Percentiles rank a stretch among this genome's conserved stretches.
Evolutionary conservation across 2,797 vertebrate genomes (phyloP).

Genomic region (Smutsia gigantea): DNA sequence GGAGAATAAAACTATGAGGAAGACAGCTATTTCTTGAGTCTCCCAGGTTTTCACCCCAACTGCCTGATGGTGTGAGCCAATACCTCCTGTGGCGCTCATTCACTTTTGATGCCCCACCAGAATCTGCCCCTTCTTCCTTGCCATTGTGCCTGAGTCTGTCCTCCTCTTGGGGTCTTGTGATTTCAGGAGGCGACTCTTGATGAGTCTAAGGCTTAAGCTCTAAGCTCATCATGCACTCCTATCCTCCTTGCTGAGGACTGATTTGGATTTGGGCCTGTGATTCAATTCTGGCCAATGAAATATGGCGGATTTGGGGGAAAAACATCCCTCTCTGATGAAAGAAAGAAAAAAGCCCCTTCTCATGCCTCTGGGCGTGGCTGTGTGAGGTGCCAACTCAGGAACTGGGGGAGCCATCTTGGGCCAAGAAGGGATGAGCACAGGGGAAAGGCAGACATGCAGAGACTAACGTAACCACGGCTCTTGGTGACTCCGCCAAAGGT

Average conservation of each 20-base stretch:
- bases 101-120: no score
- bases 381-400: not conserved
- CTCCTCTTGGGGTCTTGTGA: not conserved
- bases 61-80: not conserved
- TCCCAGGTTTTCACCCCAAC: not conserved
- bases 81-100: accelerated
- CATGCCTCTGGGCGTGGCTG: not conserved
- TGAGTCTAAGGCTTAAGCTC: not conserved
- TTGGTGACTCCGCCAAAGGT: not conserved
- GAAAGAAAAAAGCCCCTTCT: not conserved
- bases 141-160: not conserved
- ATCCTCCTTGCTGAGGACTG: not conserved
- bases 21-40: not conserved
- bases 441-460: not conserved
- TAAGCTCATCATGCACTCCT: not conserved
- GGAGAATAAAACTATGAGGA: not conserved
- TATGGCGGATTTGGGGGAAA: not conserved
- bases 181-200: not conserved
- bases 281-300: not conserved
- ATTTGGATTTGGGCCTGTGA: not conserved
- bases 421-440: not conserved
- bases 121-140: no score
- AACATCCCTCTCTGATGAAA: not conserved
- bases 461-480: not conserved
- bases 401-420: not conserved